These are phyloP conservation scores for Myopa testacea DNA, from an alignment of 2,888 invertebrate species.

Conservation along the genomic window DNA sequence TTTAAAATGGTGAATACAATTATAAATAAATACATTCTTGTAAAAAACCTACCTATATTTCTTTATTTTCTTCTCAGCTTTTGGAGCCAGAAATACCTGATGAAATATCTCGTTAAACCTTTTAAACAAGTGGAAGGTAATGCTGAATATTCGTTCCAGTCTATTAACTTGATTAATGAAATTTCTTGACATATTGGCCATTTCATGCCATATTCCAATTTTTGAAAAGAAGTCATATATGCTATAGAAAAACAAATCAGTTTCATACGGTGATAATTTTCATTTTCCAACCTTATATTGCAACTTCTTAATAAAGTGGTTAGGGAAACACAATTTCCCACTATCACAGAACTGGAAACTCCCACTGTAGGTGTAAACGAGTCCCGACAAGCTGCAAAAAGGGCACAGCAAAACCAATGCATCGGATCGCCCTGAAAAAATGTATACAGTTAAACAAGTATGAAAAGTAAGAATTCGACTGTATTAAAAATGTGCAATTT, in stretches of 20 bases:
- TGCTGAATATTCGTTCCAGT: constrained; percentile 90
- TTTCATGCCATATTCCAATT: constrained; percentile 95
- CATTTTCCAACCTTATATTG: constrained; percentile 79
- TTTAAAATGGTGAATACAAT: background rate
- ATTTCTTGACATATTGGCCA: constrained; percentile 87
- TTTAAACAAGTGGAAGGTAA: constrained; percentile 93
- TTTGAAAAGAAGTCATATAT: constrained; percentile 94
- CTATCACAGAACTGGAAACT: constrained; percentile 75
- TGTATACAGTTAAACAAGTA: background rate
- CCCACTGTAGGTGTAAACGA: constrained; percentile 85
- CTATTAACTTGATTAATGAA: constrained; percentile 86
- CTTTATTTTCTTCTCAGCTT: constrained; percentile 65
- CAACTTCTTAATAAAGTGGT: constrained; percentile 89
- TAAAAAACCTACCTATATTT: constrained; percentile 60
- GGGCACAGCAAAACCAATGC: constrained; percentile 95
- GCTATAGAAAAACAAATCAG: constrained; percentile 69
- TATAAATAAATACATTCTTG: background rate
- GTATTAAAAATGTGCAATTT: background rate
- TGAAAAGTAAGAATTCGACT: background rate
- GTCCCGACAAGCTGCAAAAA: constrained; percentile 90
- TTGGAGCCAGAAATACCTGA: constrained; percentile 81
- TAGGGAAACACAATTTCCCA: constrained; percentile 92
- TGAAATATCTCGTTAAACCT: constrained; percentile 90
- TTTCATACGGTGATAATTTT: background rate
- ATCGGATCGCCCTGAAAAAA: constrained; percentile 77